Evolutionary conservation across 2,797 vertebrate genomes (phyloP).

Genomic region (Enteromius unitaeniatus): DNA sequence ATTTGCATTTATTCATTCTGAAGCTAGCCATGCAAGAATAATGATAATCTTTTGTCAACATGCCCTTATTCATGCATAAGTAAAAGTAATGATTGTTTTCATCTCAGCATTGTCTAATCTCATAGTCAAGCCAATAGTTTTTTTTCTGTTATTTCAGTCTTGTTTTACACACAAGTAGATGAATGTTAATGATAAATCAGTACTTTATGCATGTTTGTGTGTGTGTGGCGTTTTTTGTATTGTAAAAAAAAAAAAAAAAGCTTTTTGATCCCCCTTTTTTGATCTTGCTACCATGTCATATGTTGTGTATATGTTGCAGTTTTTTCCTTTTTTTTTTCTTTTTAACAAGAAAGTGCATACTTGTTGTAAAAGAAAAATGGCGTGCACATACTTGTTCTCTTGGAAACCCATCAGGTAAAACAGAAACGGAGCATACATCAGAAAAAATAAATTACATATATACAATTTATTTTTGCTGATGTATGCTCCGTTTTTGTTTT

Average conservation of each 20-base stretch:
- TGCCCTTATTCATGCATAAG: constrained; percentile 25
- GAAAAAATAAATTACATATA: background rate
- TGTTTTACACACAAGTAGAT: constrained; percentile 25
- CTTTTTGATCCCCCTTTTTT: background rate
- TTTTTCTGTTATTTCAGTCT: background rate
- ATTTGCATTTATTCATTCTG: constrained; percentile 58
- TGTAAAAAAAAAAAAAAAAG: background rate
- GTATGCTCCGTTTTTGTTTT: background rate
- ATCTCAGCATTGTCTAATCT: constrained; percentile 46
- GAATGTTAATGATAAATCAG: constrained; percentile 21
- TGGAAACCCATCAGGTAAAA: too few relatives aligned
- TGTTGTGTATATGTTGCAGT: background rate
- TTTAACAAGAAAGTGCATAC: background rate
- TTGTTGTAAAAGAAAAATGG: background rate
- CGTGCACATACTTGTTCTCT: background rate
- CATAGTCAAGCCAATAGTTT: background rate
- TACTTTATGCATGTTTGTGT: background rate
- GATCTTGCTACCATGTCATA: background rate
- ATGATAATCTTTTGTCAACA: constrained; percentile 38
- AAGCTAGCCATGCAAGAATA: constrained; percentile 23
- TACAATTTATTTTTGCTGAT: background rate
- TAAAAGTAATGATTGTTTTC: constrained; percentile 37
- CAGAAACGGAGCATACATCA: too few relatives aligned
- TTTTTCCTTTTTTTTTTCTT: background rate
- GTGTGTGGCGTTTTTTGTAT: background rate